phyloP scores from a whole-genome alignment of 2,113 vertebrate species.

The Charina bottae region DNA sequence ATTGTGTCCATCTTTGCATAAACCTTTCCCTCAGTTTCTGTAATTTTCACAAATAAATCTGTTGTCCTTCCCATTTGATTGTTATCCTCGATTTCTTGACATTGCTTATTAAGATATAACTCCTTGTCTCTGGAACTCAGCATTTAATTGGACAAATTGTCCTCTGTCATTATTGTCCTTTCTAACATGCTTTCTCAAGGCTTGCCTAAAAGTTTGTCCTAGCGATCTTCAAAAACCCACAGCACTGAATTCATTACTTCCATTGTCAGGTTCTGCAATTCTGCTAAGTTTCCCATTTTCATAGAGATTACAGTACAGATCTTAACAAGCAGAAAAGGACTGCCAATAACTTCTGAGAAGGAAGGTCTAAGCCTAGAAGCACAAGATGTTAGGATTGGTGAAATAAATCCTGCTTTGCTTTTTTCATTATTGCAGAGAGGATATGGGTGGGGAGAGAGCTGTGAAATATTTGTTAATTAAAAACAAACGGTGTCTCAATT shows the following conservation, averaged over 20 bases:
- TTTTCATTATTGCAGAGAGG: neutral
- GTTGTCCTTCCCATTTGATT: too few relatives aligned
- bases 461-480: neutral
- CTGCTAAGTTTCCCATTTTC: neutral
- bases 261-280: neutral
- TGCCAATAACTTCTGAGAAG: neutral
- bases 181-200: neutral
- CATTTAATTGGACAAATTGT: too few relatives aligned
- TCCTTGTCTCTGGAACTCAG: too few relatives aligned
- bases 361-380: neutral
- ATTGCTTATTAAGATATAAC: too few relatives aligned
- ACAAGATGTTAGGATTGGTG: neutral
- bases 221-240: neutral
- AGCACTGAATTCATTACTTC: neutral
- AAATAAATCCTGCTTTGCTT: neutral
- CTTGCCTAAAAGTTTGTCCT: neutral
- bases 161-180: too few relatives aligned
- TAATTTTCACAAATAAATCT: too few relatives aligned
- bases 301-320: neutral
- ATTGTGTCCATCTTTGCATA: too few relatives aligned
- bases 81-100: too few relatives aligned
- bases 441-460: neutral
- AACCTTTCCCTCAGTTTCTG: too few relatives aligned
- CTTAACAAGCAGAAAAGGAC: neutral
- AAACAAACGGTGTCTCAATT: neutral